These are phyloP conservation scores for Synergus itoensis DNA, from an alignment of 2,888 invertebrate species.

Conservation along the genomic window DNA sequence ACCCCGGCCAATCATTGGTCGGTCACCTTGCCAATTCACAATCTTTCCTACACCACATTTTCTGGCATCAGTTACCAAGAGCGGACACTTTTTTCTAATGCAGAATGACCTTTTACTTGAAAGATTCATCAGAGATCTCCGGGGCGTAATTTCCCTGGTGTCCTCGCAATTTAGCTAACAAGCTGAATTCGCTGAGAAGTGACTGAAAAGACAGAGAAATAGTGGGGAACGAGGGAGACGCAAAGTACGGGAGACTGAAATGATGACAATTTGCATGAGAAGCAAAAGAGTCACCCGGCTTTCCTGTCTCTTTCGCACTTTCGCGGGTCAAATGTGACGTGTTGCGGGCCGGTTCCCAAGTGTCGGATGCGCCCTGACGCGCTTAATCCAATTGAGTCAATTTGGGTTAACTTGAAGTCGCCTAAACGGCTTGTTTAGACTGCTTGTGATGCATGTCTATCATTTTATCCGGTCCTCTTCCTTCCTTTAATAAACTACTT, in stretches of 20 bases:
- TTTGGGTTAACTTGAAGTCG: slow-evolving; percentile 78
- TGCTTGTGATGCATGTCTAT: slow-evolving; percentile 69
- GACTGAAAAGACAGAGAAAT: slow-evolving; percentile 46
- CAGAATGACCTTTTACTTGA: slow-evolving; percentile 13
- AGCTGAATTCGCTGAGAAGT: slow-evolving; percentile 62
- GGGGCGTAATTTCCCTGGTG: slow-evolving; percentile 20
- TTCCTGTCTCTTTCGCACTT: slow-evolving; percentile 54
- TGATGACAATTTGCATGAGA: slow-evolving; percentile 75
- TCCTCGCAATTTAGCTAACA: slow-evolving; percentile 65
- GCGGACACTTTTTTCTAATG: neutral
- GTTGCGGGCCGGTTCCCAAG: slow-evolving; percentile 75
- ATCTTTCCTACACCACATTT: neutral
- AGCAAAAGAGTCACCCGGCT: slow-evolving; percentile 65
- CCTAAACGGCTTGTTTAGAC: slow-evolving; percentile 77
- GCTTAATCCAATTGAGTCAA: slow-evolving; percentile 78
- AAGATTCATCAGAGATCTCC: slow-evolving; percentile 31
- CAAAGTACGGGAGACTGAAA: slow-evolving; percentile 49
- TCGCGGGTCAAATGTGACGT: slow-evolving; percentile 61
- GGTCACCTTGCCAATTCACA: slow-evolving; percentile 36
- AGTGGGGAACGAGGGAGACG: slow-evolving; percentile 56
- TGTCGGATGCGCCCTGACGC: slow-evolving; percentile 74
- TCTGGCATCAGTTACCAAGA: neutral
- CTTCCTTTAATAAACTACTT: neutral
- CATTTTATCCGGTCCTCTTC: slow-evolving; percentile 66
- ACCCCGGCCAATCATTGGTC: slow-evolving; percentile 21